Conservation (phyloP, 1,140 invertebrate species). For the Zaprionus tsacasi region DNA sequence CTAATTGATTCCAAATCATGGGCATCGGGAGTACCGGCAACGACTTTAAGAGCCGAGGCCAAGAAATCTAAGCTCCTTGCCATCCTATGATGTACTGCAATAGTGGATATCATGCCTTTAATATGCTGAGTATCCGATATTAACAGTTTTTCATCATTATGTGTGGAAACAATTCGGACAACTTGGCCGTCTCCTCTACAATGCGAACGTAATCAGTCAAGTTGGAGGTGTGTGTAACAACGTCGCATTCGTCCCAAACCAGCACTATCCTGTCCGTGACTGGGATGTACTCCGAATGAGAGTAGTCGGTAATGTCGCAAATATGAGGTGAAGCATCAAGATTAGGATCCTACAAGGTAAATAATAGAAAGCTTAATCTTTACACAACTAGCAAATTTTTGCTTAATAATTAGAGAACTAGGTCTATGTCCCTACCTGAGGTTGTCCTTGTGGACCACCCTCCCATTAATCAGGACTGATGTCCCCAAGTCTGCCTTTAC, state of each 20-base stretch:
- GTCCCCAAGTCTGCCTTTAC: too few relatives aligned
- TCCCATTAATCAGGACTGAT: too few relatives aligned
- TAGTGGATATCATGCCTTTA: not conserved
- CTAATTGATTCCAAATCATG: not conserved
- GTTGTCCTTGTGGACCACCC: too few relatives aligned
- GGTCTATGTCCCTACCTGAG: too few relatives aligned
- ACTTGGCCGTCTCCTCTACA: slow-evolving; percentile 12
- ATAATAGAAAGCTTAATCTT: too few relatives aligned
- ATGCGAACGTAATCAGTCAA: slow-evolving; percentile 23
- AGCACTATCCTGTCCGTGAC: not conserved
- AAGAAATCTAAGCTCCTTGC: not conserved
- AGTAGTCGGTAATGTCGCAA: slow-evolving; percentile 19
- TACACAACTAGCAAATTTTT: too few relatives aligned
- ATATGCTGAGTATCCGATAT: not conserved
- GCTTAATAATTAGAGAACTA: too few relatives aligned
- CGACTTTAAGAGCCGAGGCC: not conserved
- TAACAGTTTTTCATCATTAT: not conserved
- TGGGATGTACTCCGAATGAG: slow-evolving; percentile 28
- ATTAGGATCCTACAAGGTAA: too few relatives aligned
- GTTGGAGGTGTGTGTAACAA: slow-evolving; percentile 22
- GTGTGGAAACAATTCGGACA: not conserved
- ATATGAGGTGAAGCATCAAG: too few relatives aligned
- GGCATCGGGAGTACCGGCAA: not conserved
- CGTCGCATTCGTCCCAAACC: not conserved
- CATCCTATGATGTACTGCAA: not conserved